A percentile compares a stretch with the other conserved stretches of the same genome.
Evolutionary conservation across 35 echinoderm and acorn worm genomes (phyloP).

Genomic region (Amphiura filiformis): DNA sequence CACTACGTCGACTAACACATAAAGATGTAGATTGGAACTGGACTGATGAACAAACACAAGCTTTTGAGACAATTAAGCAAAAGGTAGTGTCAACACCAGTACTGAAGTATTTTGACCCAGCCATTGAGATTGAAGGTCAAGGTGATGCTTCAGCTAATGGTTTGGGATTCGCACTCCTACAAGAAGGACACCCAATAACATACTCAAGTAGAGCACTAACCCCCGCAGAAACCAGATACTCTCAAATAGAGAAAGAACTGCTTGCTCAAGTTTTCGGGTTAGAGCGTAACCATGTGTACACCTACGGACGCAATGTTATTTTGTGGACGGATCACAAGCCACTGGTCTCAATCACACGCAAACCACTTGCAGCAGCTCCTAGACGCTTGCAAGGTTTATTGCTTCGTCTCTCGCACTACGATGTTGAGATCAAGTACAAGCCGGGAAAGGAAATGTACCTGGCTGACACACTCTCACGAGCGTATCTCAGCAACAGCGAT

Average conservation of each 20-base stretch:
- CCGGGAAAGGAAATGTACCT: conserved; percentile 59
- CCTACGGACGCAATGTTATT: conserved; percentile 38
- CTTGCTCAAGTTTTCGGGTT: conserved; percentile 68
- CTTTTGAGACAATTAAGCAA: conserved; percentile 34
- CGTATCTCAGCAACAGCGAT: conserved; percentile 14
- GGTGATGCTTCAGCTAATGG: conserved; percentile 60
- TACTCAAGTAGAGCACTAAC: conserved; percentile 47
- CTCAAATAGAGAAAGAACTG: conserved; percentile 84
- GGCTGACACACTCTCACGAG: conserved; percentile 54
- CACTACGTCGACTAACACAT: conserved; percentile 41
- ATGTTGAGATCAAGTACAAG: conserved; percentile 60
- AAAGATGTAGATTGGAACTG: conserved; percentile 48
- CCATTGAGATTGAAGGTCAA: conserved; percentile 38
- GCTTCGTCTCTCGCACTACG: conserved; percentile 31
- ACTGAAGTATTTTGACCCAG: conserved; percentile 38
- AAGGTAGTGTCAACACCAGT: conserved; percentile 25
- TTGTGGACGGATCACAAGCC: conserved; percentile 77
- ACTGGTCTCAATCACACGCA: too few relatives aligned
- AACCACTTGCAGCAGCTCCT: conserved; percentile 56
- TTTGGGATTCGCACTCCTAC: conserved; percentile 41
- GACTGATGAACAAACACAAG: conserved; percentile 35
- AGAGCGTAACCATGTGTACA: conserved; percentile 58
- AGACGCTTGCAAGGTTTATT: conserved; percentile 32
- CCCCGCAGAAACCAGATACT: conserved; percentile 29
- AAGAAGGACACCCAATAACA: conserved; percentile 52